Conservation (phyloP, 1,140 invertebrate species). For the Trigoniulus corallinus region DNA sequence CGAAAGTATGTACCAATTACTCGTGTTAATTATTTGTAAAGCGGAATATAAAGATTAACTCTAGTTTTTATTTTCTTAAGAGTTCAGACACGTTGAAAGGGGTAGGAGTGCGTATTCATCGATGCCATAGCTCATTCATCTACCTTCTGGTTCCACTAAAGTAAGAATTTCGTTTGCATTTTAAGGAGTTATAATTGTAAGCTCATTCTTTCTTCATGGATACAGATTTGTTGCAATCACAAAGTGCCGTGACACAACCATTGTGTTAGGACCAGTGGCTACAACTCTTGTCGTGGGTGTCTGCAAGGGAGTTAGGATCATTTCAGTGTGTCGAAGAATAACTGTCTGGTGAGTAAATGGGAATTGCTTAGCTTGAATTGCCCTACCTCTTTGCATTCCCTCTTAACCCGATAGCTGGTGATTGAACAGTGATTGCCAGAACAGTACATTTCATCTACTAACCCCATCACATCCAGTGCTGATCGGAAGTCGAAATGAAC, state of each 20-base stretch:
- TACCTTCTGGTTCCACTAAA: constrained; percentile 27
- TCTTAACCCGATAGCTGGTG: background rate
- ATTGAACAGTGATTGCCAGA: constrained; percentile 15
- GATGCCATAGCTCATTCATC: constrained; percentile 25
- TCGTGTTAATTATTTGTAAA: background rate
- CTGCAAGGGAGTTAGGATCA: constrained; percentile 25
- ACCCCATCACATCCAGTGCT: constrained; percentile 25
- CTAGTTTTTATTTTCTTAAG: too few relatives aligned
- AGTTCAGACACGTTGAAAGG: background rate
- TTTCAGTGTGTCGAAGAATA: constrained; percentile 20
- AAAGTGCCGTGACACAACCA: constrained; percentile 26
- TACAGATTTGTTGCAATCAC: constrained; percentile 26
- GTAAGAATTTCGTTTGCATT: constrained; percentile 11
- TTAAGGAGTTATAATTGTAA: background rate
- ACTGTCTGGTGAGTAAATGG: constrained; percentile 24
- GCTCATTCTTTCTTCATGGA: too few relatives aligned
- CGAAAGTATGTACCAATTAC: background rate
- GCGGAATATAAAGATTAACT: background rate
- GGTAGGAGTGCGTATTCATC: constrained; percentile 25
- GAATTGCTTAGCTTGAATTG: too few relatives aligned
- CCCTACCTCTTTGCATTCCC: background rate
- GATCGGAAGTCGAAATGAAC: constrained; percentile 20
- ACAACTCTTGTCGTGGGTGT: constrained; percentile 22
- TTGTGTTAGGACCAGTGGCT: constrained; percentile 27
- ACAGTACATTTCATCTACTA: constrained; percentile 24